Percentiles rank a stretch among this genome's conserved stretches.
phyloP scores from a whole-genome alignment of 2,888 invertebrate species.

The Amblyjoppa fuscipennis region DNA sequence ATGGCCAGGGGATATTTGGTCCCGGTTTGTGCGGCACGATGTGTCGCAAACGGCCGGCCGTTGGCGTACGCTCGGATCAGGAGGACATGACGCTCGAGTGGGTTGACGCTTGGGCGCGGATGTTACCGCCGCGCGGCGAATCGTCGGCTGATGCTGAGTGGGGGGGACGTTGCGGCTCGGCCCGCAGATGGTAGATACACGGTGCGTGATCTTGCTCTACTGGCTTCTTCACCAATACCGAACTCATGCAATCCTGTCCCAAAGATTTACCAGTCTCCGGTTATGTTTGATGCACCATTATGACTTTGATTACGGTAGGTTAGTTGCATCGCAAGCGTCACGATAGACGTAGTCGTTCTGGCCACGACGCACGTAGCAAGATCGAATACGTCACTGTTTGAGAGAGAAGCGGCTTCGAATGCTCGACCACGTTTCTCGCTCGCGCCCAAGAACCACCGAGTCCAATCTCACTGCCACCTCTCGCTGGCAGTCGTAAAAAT shows the following conservation, averaged over 20 bases:
- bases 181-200: conserved; percentile 27
- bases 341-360: conserved; percentile 51
- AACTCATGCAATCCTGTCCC: conserved; percentile 78
- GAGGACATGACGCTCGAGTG: conserved; percentile 70
- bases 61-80: conserved; percentile 78
- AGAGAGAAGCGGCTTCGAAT: conserved; percentile 43
- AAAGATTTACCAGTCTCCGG: conserved; percentile 84
- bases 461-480: conserved; percentile 7
- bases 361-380: conserved; percentile 38
- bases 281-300: conserved; percentile 85
- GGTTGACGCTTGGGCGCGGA: conserved; percentile 10
- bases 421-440: not conserved
- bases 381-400: conserved; percentile 67
- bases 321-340: conserved; percentile 83
- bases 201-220: conserved; percentile 15
- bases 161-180: not conserved
- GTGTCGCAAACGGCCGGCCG: conserved; percentile 81
- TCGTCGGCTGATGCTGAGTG: not conserved
- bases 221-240: conserved; percentile 69
- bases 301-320: conserved; percentile 84
- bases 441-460: not conserved
- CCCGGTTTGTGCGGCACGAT: conserved; percentile 66
- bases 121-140: not conserved
- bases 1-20: conserved; percentile 44
- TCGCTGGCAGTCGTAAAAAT: not conserved